phyloP scores from a whole-genome alignment of 1,140 invertebrate genomes.

The Aradophagus sp. region DNA sequence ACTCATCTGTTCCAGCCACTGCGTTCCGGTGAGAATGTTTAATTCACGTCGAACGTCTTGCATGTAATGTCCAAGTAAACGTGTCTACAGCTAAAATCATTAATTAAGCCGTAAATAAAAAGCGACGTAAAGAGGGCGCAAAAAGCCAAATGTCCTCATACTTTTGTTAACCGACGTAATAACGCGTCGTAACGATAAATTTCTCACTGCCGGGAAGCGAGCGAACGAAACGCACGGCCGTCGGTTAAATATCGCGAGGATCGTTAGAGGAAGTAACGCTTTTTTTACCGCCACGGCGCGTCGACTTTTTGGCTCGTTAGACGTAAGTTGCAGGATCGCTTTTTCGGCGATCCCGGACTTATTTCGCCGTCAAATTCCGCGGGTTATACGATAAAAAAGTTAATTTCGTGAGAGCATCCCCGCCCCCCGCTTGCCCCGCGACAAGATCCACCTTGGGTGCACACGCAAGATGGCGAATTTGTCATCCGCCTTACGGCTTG shows the following conservation, averaged over 20 bases:
- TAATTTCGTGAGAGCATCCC: conserved; percentile 24
- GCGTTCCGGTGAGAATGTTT: no score
- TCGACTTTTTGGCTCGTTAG: conserved; percentile 47
- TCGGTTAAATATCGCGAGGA: conserved; percentile 26
- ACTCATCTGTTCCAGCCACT: no score
- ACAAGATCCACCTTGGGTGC: no score
- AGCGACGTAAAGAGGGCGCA: no score
- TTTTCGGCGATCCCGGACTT: conserved; percentile 35
- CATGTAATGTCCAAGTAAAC: no score
- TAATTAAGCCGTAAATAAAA: no score
- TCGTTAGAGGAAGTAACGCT: conserved; percentile 22
- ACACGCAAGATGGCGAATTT: conserved; percentile 29
- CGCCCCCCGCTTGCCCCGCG: no score
- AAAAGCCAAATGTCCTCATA: conserved; percentile 1
- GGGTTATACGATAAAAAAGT: conserved; percentile 34
- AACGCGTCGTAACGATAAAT: conserved; percentile 41
- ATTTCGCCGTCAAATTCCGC: conserved; percentile 38
- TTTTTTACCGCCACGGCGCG: conserved; percentile 11
- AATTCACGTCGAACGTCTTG: no score
- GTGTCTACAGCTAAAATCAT: no score
- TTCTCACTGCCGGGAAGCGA: conserved; percentile 6
- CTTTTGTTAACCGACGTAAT: conserved; percentile 27
- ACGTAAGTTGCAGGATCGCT: conserved; percentile 33
- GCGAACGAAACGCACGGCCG: conserved; percentile 8
- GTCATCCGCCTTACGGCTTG: conserved; percentile 35